phyloP scores from a whole-genome alignment of 2,797 vertebrate species.

The Enteromius thamalakanensis region DNA sequence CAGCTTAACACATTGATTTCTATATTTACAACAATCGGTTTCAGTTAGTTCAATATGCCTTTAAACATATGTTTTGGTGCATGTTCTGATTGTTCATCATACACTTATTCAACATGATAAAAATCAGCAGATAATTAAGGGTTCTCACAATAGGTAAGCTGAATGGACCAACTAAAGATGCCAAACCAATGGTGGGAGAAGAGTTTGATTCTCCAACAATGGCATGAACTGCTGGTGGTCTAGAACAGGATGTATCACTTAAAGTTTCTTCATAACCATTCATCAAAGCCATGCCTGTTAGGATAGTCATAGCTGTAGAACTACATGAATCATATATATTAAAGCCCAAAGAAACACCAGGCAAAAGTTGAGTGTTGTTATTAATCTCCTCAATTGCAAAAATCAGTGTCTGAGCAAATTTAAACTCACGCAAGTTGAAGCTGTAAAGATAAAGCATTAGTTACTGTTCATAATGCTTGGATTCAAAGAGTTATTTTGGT shows the following conservation, averaged over 20 bases:
- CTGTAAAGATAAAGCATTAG: neutral
- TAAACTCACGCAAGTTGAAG: neutral
- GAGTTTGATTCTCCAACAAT: slow-evolving; percentile 68
- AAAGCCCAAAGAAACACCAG: neutral
- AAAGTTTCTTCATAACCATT: neutral
- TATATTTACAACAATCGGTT: too few species aligned
- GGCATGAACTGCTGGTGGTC: slow-evolving; percentile 68
- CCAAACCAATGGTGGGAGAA: neutral
- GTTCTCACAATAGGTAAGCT: neutral
- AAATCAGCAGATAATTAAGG: neutral
- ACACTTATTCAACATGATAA: neutral
- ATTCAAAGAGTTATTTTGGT: too few species aligned
- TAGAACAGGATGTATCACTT: slow-evolving; percentile 56
- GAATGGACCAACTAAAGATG: neutral
- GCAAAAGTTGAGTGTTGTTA: neutral
- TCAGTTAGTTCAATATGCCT: too few species aligned
- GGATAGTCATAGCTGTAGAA: neutral
- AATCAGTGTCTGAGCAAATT: neutral
- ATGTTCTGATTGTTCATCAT: neutral
- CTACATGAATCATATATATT: slow-evolving; percentile 12
- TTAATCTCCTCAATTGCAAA: slow-evolving; percentile 68
- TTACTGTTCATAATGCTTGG: too few species aligned
- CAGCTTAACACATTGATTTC: too few species aligned
- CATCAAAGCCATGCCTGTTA: slow-evolving; percentile 4
- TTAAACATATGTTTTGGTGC: too few species aligned